Conservation (phyloP, 2,113 vertebrate genomes). For the Rhabdornis inornatus region DNA sequence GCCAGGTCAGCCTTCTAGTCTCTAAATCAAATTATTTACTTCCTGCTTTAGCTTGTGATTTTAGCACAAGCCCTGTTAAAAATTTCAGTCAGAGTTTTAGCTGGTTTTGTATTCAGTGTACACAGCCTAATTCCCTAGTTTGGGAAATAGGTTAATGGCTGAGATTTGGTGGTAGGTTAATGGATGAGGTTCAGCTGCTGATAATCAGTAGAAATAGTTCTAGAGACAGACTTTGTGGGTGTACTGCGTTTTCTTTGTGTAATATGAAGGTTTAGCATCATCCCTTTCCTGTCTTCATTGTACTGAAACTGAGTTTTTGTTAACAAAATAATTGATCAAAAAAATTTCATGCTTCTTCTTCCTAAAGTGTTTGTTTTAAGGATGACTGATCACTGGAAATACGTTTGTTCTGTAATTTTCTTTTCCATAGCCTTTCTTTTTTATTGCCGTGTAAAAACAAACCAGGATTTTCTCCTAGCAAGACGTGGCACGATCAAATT, state of each 20-base stretch:
- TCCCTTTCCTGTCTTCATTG: background rate
- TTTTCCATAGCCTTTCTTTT: background rate
- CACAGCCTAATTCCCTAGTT: background rate
- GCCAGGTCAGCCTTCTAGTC: background rate
- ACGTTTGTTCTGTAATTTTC: background rate
- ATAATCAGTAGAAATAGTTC: background rate
- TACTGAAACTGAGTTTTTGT: background rate
- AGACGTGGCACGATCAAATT: background rate
- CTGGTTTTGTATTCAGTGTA: background rate
- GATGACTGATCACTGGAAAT: background rate
- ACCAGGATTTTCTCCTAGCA: background rate
- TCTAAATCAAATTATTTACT: background rate
- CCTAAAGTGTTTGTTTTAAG: background rate
- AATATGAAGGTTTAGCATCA: background rate
- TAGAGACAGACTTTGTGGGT: background rate
- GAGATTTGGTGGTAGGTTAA: background rate
- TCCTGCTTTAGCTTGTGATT: background rate
- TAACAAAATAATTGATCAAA: background rate
- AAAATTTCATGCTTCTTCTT: rapidly evolving
- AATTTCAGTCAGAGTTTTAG: background rate
- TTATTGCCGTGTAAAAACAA: background rate
- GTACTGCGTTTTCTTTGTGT: background rate
- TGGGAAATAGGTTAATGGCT: background rate
- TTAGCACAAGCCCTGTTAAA: background rate
- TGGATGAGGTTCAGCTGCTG: background rate